Evolutionary conservation across 2,113 vertebrate species (phyloP).

Genomic region (Sphaerodactylus townsendi): DNA sequence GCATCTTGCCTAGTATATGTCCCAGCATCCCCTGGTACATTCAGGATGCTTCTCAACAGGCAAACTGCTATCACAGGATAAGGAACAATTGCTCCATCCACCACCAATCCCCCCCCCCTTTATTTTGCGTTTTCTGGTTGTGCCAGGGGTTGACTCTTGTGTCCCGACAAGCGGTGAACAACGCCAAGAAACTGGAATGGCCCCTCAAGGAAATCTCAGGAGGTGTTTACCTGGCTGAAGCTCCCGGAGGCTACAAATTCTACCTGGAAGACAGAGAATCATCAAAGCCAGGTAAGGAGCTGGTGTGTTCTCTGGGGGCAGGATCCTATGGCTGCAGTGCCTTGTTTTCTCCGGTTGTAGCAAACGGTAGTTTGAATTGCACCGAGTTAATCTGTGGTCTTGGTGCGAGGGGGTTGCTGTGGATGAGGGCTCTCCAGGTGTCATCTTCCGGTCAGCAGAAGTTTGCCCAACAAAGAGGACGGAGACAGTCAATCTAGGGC

Average conservation of each 20-base stretch:
- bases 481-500: too few species aligned
- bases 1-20: neutral
- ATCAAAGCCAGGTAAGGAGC: conserved; percentile 76
- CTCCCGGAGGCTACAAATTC: conserved; percentile 93
- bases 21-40: neutral
- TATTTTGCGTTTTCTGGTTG: neutral
- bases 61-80: too few species aligned
- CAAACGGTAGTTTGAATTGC: neutral
- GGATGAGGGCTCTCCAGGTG: too few species aligned
- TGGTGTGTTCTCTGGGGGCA: fast-evolving
- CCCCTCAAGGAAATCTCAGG: conserved; percentile 81
- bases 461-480: too few species aligned
- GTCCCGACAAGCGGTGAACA: conserved; percentile 88
- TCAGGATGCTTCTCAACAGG: too few species aligned
- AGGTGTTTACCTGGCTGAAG: conserved; percentile 83
- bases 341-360: neutral
- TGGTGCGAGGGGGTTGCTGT: neutral
- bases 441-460: too few species aligned
- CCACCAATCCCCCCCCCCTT: too few species aligned
- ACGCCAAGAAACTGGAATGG: conserved; percentile 87
- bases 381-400: neutral
- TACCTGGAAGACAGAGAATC: conserved; percentile 84
- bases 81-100: too few species aligned
- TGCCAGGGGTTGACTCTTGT: conserved; percentile 87
- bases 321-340: fast-evolving